Base-by-base conservation (phyloP, 2,113 vertebrate species). In the Entelurus aequoreus region DNA sequence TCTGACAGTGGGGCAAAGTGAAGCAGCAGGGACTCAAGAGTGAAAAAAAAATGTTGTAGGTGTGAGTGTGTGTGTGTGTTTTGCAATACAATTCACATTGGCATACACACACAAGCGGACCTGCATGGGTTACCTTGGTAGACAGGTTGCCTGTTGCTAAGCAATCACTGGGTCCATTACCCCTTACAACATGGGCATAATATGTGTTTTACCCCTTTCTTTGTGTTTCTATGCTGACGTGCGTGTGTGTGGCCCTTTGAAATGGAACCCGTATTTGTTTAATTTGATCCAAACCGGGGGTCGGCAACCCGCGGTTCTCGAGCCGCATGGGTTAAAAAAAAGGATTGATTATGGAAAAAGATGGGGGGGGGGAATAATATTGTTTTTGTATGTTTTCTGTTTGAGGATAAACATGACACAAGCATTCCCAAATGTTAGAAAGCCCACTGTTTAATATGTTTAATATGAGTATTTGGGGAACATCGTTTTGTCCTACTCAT, bases 111-210 rank as follows among this genome's bases (percentile, higher is more conserved):
- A 74, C 69, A 60, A 12, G 62, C 68, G 76, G 76, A 86, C 76
- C 74, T 78, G 82, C 81, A 83, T 62, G 76, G 60, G 73, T 71
- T 72, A 76, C 74, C 78, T 78, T 81, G 60, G 78, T 81, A 65
- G 84, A 84, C 82, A 84, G 84, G 84, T 47, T 81, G 74, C 75
- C 81, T 86, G 81, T 84, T 88, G 81, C 83, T 86, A 85, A 83
- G 83, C 80, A 86, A 88, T 86, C 86, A 86, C 70, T 69, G 68
- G 85, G 76, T 84, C 79, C 82, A 86, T 86, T 88, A 86, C 81
- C 79, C 71, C 69, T 28, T 67, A 65, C 84, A 72, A 74, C 72
- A 75, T 80, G 75, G 52, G 69, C 67, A 28, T 62, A 67, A 74
- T 81, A 73, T 66, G 73, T 69, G 55, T 68, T 63, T 61, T 40